These are phyloP conservation scores for Lophius americanus DNA, from an alignment of 2,797 vertebrate genomes.

Conservation along the genomic window DNA sequence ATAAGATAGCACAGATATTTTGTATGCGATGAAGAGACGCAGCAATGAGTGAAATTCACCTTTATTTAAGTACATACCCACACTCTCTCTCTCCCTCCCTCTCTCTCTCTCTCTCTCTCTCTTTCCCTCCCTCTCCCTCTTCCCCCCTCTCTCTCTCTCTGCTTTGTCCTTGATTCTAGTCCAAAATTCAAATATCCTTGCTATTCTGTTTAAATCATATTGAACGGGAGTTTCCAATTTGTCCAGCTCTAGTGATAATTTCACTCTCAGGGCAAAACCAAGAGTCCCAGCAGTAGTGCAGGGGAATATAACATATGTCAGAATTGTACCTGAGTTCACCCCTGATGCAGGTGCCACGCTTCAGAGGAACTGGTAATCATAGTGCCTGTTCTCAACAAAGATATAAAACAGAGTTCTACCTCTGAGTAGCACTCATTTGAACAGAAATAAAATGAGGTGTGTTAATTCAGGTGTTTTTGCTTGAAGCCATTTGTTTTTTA, in stretches of 20 bases:
- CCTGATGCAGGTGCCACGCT: slow-evolving; percentile 64
- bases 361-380: slow-evolving; percentile 55
- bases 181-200: slow-evolving; percentile 24
- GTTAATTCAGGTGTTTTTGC: slow-evolving; percentile 71
- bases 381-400: slow-evolving; percentile 38
- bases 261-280: slow-evolving; percentile 30
- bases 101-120: too few relatives aligned
- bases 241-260: slow-evolving; percentile 31
- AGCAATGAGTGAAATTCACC: slow-evolving; percentile 30
- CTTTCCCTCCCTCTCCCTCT: too few relatives aligned
- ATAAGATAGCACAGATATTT: slow-evolving; percentile 26
- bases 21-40: slow-evolving; percentile 35
- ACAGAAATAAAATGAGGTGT: slow-evolving; percentile 32
- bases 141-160: background rate
- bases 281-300: slow-evolving; percentile 21
- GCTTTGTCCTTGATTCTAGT: slow-evolving; percentile 19
- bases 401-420: slow-evolving; percentile 50
- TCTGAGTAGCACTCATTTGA: slow-evolving; percentile 40
- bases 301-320: slow-evolving; percentile 8
- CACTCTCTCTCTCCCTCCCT: too few relatives aligned
- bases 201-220: slow-evolving; percentile 12
- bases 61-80: slow-evolving; percentile 18
- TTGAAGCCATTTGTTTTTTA: slow-evolving; percentile 22
- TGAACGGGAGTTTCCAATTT: slow-evolving; percentile 6
- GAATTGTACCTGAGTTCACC: slow-evolving; percentile 32